Evolutionary conservation across 2,888 invertebrate genomes (phyloP).

Genomic region (Pharmacophagus antenor): DNA sequence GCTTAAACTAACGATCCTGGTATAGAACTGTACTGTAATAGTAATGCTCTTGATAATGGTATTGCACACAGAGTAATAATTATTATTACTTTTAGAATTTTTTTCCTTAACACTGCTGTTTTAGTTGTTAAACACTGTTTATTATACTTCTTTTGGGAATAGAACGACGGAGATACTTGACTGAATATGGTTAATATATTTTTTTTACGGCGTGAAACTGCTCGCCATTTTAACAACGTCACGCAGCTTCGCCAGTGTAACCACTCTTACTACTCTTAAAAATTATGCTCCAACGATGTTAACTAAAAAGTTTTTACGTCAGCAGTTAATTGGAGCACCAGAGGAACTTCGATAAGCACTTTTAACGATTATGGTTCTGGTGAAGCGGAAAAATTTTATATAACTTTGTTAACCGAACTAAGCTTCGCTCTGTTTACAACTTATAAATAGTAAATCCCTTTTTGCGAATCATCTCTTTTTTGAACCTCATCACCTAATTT

Average conservation of each 20-base stretch:
- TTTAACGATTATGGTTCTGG: conserved; percentile 13
- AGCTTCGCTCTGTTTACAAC: background rate
- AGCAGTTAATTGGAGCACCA: conserved; percentile 23
- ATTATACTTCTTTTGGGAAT: no score
- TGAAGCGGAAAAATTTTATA: conserved; percentile 12
- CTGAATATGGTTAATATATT: background rate
- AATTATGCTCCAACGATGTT: conserved; percentile 5
- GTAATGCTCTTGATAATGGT: background rate
- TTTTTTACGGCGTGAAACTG: background rate
- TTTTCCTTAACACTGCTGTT: background rate
- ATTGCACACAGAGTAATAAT: no score
- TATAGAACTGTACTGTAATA: no score
- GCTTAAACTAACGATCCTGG: no score
- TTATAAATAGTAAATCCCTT: background rate
- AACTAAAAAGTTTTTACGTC: conserved; percentile 25
- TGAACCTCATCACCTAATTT: no score
- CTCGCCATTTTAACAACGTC: background rate
- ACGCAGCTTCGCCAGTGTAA: conserved; percentile 1
- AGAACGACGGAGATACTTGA: background rate
- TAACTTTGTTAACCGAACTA: background rate
- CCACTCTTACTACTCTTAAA: background rate
- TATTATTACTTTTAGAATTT: background rate
- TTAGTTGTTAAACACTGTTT: background rate
- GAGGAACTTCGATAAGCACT: conserved; percentile 20
- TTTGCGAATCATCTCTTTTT: no score